Percentiles rank a stretch among this genome's conserved stretches.
These are phyloP conservation scores for Nasonia oneida DNA, from an alignment of 2,888 invertebrate genomes.

Conservation along the genomic window DNA sequence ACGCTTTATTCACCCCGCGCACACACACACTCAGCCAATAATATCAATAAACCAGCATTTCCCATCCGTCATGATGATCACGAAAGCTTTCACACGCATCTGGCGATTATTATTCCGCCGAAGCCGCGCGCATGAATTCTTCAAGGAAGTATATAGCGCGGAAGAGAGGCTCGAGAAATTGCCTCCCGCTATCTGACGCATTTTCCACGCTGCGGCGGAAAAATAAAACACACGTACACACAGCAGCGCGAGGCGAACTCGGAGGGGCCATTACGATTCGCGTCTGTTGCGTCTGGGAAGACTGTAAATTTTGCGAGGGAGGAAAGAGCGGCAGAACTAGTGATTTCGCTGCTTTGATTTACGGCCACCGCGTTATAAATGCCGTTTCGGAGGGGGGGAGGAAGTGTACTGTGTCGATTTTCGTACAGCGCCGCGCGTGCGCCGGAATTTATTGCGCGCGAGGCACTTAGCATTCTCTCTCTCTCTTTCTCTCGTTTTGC, in stretches of 20 bases:
- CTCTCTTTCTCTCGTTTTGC: conserved; percentile 23
- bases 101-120: neutral
- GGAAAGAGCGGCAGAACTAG: conserved; percentile 36
- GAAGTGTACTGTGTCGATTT: conserved; percentile 47
- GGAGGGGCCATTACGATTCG: conserved; percentile 38
- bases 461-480: conserved; percentile 45
- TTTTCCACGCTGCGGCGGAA: conserved; percentile 9
- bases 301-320: conserved; percentile 45
- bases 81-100: neutral
- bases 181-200: conserved; percentile 14
- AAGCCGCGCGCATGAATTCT: neutral
- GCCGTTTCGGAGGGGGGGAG: neutral
- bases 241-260: neutral
- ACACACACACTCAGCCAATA: neutral
- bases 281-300: conserved; percentile 53
- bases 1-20: neutral
- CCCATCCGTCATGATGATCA: neutral
- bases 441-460: conserved; percentile 38
- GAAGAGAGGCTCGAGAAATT: conserved; percentile 17
- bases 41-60: neutral
- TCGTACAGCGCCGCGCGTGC: neutral
- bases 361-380: conserved; percentile 51
- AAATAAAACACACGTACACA: neutral
- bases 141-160: neutral
- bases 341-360: conserved; percentile 54